Percentiles rank a stretch among this genome's conserved stretches.
Evolutionary conservation across 2,888 invertebrate species (phyloP).

Genomic region (Galerucella pusilla): DNA sequence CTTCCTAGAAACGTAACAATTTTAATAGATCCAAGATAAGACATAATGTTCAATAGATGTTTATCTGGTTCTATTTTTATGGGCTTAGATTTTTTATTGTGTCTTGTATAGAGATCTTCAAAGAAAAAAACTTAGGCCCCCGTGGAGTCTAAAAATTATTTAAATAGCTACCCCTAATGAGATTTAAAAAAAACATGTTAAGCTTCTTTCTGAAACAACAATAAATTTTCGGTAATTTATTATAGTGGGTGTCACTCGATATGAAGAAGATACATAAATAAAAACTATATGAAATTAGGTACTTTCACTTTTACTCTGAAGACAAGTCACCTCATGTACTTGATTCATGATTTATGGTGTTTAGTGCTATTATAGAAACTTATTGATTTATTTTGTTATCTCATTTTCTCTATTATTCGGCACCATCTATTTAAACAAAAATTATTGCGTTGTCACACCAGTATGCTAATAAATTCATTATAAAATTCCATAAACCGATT

Average conservation of each 20-base stretch:
- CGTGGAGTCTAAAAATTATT: background rate
- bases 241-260: background rate
- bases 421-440: background rate
- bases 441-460: background rate
- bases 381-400: constrained; percentile 27
- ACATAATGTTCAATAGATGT: no score
- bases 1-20: no score
- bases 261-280: background rate
- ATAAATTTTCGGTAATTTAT: background rate
- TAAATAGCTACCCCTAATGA: background rate
- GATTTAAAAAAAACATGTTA: background rate
- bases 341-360: constrained; percentile 23
- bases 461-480: background rate
- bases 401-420: background rate
- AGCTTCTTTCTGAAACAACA: background rate
- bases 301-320: constrained; percentile 26
- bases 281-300: background rate
- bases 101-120: no score
- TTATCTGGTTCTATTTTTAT: no score
- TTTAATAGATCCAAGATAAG: no score
- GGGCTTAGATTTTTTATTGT: no score
- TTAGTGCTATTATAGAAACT: constrained; percentile 15
- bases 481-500: background rate
- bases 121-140: no score
- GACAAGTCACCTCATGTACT: constrained; percentile 1